Conservation (phyloP, 2,113 vertebrate genomes). For the Otis tarda region DNA sequence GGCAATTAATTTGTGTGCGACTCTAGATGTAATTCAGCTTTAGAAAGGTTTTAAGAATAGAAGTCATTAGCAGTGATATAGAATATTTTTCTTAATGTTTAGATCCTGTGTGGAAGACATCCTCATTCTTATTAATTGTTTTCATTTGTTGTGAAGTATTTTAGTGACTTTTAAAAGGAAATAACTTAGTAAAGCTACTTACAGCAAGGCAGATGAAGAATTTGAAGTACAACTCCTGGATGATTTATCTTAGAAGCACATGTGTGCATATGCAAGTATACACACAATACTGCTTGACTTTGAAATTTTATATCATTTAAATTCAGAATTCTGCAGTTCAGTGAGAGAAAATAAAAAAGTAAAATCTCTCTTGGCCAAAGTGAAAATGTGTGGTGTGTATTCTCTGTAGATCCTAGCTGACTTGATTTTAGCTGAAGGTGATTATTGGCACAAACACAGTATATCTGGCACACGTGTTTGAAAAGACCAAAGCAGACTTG, state of each 20-base stretch:
- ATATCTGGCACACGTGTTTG: neutral
- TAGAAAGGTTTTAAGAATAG: neutral
- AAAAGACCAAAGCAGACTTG: neutral
- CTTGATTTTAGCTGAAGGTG: neutral
- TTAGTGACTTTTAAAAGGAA: neutral
- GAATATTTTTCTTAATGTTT: neutral
- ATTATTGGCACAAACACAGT: neutral
- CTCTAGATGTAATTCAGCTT: neutral
- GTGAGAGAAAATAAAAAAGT: neutral
- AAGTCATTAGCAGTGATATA: neutral
- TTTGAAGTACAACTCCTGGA: neutral
- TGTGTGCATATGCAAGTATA: neutral
- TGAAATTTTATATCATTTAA: neutral
- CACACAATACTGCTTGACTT: neutral
- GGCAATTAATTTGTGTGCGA: neutral
- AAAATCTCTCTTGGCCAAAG: neutral
- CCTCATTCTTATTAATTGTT: neutral
- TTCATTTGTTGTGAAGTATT: neutral
- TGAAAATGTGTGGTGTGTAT: neutral
- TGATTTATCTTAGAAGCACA: neutral
- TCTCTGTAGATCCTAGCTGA: neutral
- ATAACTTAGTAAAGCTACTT: neutral
- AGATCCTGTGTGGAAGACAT: neutral
- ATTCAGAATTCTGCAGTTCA: neutral
- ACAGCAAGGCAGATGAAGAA: neutral